Evolutionary conservation across 2,888 invertebrate species (phyloP).

Genomic region (Mechanitis mazaeus): DNA sequence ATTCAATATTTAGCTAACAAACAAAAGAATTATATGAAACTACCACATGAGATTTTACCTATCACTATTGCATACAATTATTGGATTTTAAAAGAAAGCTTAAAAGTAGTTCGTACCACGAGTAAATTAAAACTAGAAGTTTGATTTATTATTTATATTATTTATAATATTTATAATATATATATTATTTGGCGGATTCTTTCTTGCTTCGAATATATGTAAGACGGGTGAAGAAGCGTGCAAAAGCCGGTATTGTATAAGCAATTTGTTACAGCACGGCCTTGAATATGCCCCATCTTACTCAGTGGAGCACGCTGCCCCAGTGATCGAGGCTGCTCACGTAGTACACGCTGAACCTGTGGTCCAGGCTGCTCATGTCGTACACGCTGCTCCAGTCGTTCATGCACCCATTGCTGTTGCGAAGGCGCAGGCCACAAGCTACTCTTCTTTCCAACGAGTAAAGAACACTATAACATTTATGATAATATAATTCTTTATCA

Average conservation of each 20-base stretch:
- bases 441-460: slow-evolving; percentile 73
- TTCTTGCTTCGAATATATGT: no score
- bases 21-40: no score
- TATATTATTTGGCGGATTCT: background rate
- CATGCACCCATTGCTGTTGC: slow-evolving; percentile 49
- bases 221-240: no score
- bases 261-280: slow-evolving; percentile 25
- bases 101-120: no score
- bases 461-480: background rate
- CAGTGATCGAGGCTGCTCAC: slow-evolving; percentile 34
- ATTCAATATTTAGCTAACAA: no score
- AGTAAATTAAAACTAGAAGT: background rate
- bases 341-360: slow-evolving; percentile 37
- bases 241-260: no score
- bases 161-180: background rate
- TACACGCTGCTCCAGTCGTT: slow-evolving; percentile 13
- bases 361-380: slow-evolving; percentile 28
- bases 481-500: no score
- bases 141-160: background rate
- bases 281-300: slow-evolving; percentile 26
- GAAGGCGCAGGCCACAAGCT: slow-evolving; percentile 73
- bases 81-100: no score
- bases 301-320: slow-evolving; percentile 34
- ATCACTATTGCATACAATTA: no score
- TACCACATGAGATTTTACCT: no score